Conservation (phyloP, 2,888 invertebrate species). For the Sycophila texana region DNA sequence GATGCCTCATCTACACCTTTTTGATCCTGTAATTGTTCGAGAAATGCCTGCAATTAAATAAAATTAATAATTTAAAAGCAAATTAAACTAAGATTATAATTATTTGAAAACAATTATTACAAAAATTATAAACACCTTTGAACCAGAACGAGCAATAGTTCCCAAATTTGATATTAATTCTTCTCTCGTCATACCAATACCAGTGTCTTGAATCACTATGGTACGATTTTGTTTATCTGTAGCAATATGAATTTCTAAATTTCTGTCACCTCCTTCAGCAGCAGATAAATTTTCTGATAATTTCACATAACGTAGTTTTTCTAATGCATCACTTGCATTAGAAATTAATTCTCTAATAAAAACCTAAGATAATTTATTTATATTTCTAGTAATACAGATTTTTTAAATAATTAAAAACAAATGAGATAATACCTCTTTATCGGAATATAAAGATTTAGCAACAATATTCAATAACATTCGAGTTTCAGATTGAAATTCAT, state of each 20-base stretch:
- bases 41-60: conserved; percentile 58
- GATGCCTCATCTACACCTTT: conserved; percentile 80
- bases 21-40: conserved; percentile 88
- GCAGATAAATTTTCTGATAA: conserved; percentile 77
- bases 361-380: conserved; percentile 78
- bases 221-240: conserved; percentile 92
- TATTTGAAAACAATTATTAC: conserved; percentile 9
- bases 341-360: conserved; percentile 97
- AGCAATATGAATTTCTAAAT: conserved; percentile 90
- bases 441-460: conserved; percentile 96
- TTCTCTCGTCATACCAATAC: conserved; percentile 96
- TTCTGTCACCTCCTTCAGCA: conserved; percentile 79
- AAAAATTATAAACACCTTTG: conserved; percentile 79
- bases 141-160: conserved; percentile 96
- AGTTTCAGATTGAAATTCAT: conserved; percentile 98
- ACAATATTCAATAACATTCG: conserved; percentile 97
- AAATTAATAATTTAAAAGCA: conserved; percentile 2
- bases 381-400: background rate
- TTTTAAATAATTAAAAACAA: conserved; percentile 10
- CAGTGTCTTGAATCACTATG: conserved; percentile 94
- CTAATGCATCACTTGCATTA: conserved; percentile 97
- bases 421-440: conserved; percentile 86
- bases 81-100: background rate
- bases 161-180: conserved; percentile 94
- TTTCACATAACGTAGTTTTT: conserved; percentile 91